phyloP scores from a whole-genome alignment of 2,113 vertebrate species.

The Scophthalmus maximus region DNA sequence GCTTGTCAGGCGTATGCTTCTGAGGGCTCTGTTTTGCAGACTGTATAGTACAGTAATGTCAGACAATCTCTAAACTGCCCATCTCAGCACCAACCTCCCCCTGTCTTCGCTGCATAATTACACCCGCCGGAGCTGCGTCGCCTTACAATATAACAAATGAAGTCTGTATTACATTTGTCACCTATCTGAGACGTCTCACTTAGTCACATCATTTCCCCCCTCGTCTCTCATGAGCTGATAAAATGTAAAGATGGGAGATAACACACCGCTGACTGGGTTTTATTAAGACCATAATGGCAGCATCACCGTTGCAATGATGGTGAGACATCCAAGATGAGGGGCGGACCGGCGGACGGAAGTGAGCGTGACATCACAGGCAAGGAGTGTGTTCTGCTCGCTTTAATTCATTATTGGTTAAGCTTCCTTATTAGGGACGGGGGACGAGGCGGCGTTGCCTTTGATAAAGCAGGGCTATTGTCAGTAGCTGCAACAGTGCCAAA shows the following conservation, averaged over 20 bases:
- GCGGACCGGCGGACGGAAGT: conserved; percentile 47
- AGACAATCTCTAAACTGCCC: conserved; percentile 29
- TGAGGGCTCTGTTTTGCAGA: conserved; percentile 11
- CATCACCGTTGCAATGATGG: conserved; percentile 60
- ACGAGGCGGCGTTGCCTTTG: conserved; percentile 67
- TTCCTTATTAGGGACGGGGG: conserved; percentile 70
- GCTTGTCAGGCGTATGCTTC: neutral
- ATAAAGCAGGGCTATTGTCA: conserved; percentile 84
- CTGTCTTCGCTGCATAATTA: conserved; percentile 34
- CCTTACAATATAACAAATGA: conserved; percentile 51
- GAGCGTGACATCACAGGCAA: conserved; percentile 73
- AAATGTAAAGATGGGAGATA: conserved; percentile 81
- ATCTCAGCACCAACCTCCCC: conserved; percentile 15
- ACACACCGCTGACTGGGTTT: conserved; percentile 60
- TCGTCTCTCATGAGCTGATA: conserved; percentile 76
- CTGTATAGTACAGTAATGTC: conserved; percentile 24
- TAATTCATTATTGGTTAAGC: conserved; percentile 76
- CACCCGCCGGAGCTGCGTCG: conserved; percentile 29
- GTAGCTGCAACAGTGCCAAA: conserved; percentile 73
- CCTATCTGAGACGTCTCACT: conserved; percentile 67
- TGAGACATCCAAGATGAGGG: conserved; percentile 55
- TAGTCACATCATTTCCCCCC: conserved; percentile 63
- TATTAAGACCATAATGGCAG: conserved; percentile 76
- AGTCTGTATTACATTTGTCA: conserved; percentile 66
- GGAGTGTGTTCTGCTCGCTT: conserved; percentile 54